Evolutionary conservation across 1,140 invertebrate species (phyloP), one percentile per base, ranked within the genome.

Genomic region (Sinella curviseta): DNA sequence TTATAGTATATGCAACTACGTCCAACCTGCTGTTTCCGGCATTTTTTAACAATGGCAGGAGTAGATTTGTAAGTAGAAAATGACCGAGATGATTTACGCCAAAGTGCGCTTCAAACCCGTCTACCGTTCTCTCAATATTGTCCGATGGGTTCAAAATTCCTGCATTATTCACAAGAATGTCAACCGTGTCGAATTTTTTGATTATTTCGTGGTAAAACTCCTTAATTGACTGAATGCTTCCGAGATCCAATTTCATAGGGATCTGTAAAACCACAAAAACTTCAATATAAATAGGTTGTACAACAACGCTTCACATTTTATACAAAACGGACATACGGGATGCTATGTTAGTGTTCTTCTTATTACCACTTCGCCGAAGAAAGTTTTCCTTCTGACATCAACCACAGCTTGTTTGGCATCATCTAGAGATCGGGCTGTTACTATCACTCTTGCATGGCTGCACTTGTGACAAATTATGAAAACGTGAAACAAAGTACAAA

Each of bases 71-170:
- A 0, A 97, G 88, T 33, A 96, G 87, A 85, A 96, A 97, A 84
- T 96, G 95, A 0, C 93, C 93, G 70, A 95, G 86, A 86, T 95
- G 91, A 85, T 95, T 95, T 0, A 92, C 91, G 20, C 92, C 93
- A 28, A 95, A 87, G 80, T 94, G 92, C 74, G 89, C 90, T 85
- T 97, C 96, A 85, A 93, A 93, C 0, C 94, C 94, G 84, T 97
- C 94, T 79, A 90, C 90, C 8, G 87, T 89, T 36, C 81, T 79
- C 0, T 65, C 80, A 33, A 82, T 60, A n/a, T 70, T 26, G n/a
- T 76, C 36, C 39, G 26, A 33, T 55, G 78, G 60, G n/a, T 73
- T 77, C 17, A 77, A 54, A 0, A 82, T 80, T 39, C 86, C 87
- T 55, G 89, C 89, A 84, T 90, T 90, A 76, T 89, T 89, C 16